phyloP scores from a whole-genome alignment of 2,888 invertebrate genomes.

The Drosophila robusta region DNA sequence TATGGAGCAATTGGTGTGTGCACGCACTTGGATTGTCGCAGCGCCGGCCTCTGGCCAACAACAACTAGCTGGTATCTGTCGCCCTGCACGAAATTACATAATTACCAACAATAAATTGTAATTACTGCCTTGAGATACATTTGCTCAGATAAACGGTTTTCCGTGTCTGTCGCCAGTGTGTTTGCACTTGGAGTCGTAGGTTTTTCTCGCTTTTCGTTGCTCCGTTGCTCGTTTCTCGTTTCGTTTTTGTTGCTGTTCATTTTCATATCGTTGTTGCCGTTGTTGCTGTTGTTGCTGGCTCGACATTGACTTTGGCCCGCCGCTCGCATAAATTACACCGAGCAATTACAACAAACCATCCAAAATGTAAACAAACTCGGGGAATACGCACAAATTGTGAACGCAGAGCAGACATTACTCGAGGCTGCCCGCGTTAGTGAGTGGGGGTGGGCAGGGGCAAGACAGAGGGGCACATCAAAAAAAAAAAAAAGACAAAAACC shows the following conservation, averaged over 20 bases:
- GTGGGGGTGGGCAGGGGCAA: not conserved
- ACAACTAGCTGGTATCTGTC: conserved; percentile 40
- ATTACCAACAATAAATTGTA: conserved; percentile 80
- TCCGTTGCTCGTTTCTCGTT: conserved; percentile 24
- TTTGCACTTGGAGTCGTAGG: conserved; percentile 32
- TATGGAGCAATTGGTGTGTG: conserved; percentile 27
- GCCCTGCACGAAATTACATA: conserved; percentile 70
- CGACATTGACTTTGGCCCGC: conserved; percentile 75
- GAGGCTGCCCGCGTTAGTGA: not conserved
- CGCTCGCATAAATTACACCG: conserved; percentile 73
- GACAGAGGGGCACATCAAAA: conserved; percentile 8
- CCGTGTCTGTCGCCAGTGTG: conserved; percentile 47
- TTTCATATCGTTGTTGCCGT: conserved; percentile 34
- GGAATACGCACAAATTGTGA: conserved; percentile 53
- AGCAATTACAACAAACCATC: conserved; percentile 66
- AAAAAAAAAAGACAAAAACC: not conserved
- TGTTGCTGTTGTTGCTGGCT: conserved; percentile 5
- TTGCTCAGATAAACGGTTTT: conserved; percentile 63
- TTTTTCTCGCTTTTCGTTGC: conserved; percentile 32
- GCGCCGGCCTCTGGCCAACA: conserved; percentile 7
- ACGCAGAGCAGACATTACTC: conserved; percentile 27
- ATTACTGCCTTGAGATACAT: conserved; percentile 79
- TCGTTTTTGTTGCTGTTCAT: conserved; percentile 32
- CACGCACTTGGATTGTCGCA: conserved; percentile 57
- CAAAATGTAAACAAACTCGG: conserved; percentile 57